A percentile compares a stretch with the other conserved stretches of the same genome.
Conservation (phyloP, 64 coral and sea anemone genomes). For the Platygyra sinensis region DNA sequence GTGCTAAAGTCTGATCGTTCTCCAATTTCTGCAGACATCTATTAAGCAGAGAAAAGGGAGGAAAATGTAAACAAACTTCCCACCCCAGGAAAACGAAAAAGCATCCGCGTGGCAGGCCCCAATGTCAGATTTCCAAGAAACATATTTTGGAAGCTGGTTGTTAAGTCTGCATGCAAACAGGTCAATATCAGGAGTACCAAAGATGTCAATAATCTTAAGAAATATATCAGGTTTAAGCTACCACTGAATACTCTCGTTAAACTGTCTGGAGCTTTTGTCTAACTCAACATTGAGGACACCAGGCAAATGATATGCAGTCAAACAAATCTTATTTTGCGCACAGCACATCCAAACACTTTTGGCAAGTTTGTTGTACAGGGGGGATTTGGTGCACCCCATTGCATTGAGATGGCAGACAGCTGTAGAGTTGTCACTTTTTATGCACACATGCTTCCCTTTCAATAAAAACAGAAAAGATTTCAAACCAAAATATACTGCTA, state of each 20-base stretch:
- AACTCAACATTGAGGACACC: conserved; percentile 42
- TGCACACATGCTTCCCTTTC: conserved; percentile 38
- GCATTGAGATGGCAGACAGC: conserved; percentile 58
- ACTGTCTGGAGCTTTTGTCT: conserved; percentile 42
- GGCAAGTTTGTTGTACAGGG: conserved; percentile 26
- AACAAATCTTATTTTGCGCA: conserved; percentile 49
- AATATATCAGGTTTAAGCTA: conserved; percentile 37
- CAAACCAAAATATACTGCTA: conserved; percentile 38
- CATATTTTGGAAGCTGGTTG: conserved; percentile 47
- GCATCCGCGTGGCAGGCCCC: conserved; percentile 15
- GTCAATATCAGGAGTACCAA: conserved; percentile 34
- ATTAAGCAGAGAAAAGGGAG: conserved; percentile 40
- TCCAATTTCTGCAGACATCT: conserved; percentile 36
- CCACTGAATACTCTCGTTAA: conserved; percentile 52
- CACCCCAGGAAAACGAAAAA: conserved; percentile 15
- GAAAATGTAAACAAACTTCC: conserved; percentile 50
- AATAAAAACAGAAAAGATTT: conserved; percentile 25
- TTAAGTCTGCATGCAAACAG: conserved; percentile 50
- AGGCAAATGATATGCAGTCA: conserved; percentile 52
- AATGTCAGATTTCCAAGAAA: conserved; percentile 16
- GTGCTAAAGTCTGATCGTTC: conserved; percentile 44
- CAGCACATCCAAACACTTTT: conserved; percentile 46
- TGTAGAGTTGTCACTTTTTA: conserved; percentile 57
- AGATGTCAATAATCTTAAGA: conserved; percentile 2
- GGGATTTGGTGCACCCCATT: conserved; percentile 51